Evolutionary conservation across 2,888 invertebrate genomes (phyloP), one percentile per base, ranked within the genome.

Genomic region (Ichneumon xanthorius): DNA sequence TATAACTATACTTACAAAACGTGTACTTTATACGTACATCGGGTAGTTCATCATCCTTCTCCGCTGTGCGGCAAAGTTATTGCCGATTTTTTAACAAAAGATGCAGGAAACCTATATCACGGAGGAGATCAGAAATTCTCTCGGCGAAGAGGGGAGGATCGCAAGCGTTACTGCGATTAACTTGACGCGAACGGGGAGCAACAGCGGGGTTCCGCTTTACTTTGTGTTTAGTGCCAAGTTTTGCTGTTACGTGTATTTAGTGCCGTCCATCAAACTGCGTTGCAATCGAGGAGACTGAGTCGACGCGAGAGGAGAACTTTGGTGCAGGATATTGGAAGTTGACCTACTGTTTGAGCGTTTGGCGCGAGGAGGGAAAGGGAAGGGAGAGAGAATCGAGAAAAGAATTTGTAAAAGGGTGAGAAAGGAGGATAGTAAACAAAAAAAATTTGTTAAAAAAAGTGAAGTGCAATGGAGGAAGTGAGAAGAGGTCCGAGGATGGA

Each of bases 391-490:
- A 48, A 58, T 14, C 4, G 33, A 37, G 61, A 5, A 55, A 58
- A 48, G 1, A 50, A 48, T 16, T 53, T 61, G 19, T 3, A 5
- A 65, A 70, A 53, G n/a, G 33, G 3, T 61, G 26, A n/a, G 11
- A 30, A 33, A 83, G 71, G 30, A 37, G 48, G 5, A 9, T 19
- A 16, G 16, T n/a, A n/a, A 55, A n/a, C 0, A 33, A 22, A 50
- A 16, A 9, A n/a, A 65, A 33, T 2, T 55, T 53, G n/a, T 33
- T 26, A 30, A 6, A 33, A 16, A 30, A 48, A 61, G 48, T 48
- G 50, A 50, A 78, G 48, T 79, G 53, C 78, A 75, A 93, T 93
- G 93, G 92, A 93, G 87, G 92, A 93, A 89, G 88, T 87, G 88
- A 89, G 88, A 80, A 90, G 89, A 83, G 88, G 90, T 68, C 82